A percentile compares a stretch with the other conserved stretches of the same genome.
phyloP scores from a whole-genome alignment of 2,113 vertebrate species.

The Etia nguti region DNA sequence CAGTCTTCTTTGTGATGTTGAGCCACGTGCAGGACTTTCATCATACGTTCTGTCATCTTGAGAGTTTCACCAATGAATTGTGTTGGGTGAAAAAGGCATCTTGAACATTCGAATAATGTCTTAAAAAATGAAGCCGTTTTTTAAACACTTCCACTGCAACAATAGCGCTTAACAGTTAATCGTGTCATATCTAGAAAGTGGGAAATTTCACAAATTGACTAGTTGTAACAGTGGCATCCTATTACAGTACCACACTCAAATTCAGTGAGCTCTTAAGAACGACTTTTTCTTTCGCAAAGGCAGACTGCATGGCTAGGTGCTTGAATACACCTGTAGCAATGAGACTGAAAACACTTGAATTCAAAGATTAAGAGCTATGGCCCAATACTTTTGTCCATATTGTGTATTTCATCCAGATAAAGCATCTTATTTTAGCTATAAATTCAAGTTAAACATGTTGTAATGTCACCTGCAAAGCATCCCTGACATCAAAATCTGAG shows the following conservation, averaged over 20 bases:
- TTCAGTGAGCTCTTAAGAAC: not conserved
- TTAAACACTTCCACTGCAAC: not conserved
- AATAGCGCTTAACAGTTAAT: not conserved
- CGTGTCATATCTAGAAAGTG: not conserved
- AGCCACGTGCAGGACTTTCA: not conserved
- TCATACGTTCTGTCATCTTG: not conserved
- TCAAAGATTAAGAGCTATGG: not conserved
- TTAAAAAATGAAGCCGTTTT: not conserved
- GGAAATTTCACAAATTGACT: not conserved
- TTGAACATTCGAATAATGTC: not conserved
- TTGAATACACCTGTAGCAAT: not conserved
- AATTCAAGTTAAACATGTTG: not conserved
- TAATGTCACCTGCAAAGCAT: not conserved
- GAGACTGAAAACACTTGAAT: not conserved
- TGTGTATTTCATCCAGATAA: not conserved
- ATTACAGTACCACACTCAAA: not conserved
- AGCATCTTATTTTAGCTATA: not conserved
- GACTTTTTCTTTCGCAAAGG: not conserved
- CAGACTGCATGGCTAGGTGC: not conserved
- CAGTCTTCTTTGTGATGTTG: not conserved
- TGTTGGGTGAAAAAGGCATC: not conserved
- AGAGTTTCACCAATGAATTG: not conserved
- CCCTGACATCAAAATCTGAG: not conserved
- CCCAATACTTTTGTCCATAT: not conserved
- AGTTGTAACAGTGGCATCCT: not conserved